phyloP scores from a whole-genome alignment of 2,888 invertebrate genomes.

The Ophioninae sp. region DNA sequence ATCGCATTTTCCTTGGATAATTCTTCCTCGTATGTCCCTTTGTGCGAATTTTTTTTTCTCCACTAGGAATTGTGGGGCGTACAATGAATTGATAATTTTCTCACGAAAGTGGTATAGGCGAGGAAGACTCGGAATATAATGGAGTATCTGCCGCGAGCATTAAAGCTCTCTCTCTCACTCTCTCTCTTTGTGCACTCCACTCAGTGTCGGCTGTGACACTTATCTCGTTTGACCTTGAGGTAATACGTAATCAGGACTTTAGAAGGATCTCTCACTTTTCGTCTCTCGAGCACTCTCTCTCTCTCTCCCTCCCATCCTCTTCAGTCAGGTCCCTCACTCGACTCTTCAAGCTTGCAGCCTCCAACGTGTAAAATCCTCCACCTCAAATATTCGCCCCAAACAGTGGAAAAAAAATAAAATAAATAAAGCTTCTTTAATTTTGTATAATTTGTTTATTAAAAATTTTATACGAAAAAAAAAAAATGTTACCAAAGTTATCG shows the following conservation, averaged over 20 bases:
- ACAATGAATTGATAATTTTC: conserved; percentile 35
- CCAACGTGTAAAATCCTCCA: background rate
- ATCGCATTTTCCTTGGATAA: background rate
- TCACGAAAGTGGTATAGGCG: conserved; percentile 4
- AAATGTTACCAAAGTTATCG: background rate
- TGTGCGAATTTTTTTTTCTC: background rate
- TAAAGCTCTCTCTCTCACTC: conserved; percentile 18
- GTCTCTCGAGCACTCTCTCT: conserved; percentile 30
- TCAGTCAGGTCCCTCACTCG: conserved; percentile 21
- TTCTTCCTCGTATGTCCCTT: background rate
- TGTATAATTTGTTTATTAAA: background rate
- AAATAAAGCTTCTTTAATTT: background rate
- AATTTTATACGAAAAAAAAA: no score
- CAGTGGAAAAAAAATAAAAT: no score
- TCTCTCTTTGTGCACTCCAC: conserved; percentile 22
- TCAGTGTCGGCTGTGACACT: conserved; percentile 36
- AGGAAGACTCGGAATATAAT: conserved; percentile 16
- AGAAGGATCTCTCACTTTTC: conserved; percentile 29
- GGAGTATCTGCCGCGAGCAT: conserved; percentile 25
- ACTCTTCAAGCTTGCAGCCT: conserved; percentile 15
- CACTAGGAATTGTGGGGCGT: background rate
- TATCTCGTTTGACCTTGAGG: conserved; percentile 51
- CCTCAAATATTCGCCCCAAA: background rate
- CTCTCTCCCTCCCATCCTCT: conserved; percentile 33
- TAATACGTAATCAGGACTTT: conserved; percentile 58